Base-by-base conservation (phyloP, 2,113 vertebrate species). In the Potamarius usumacintae region DNA sequence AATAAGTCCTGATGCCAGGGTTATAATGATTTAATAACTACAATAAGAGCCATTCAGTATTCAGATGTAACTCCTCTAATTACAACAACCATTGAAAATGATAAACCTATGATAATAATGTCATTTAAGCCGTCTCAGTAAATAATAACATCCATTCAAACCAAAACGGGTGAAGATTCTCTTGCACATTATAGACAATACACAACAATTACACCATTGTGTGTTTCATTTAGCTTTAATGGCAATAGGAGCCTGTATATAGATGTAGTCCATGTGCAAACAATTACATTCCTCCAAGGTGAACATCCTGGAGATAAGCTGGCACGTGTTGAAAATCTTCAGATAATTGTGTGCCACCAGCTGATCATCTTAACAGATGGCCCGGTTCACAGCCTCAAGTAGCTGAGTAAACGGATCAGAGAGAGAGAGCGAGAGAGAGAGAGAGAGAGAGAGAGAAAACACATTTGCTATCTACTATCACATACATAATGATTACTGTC, bases 291-390 rank as follows among this genome's bases (percentile, higher is more conserved):
- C 34, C 79, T 62, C 34, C 69, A 53, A 76, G 57, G 63, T 78
- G 57, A 85, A 77, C 42, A 30, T 52, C 25, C 85, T 12, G 17
- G 22, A 65, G 48, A 52, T 30, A 77, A 79, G 25, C 85, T 79
- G 50, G 42, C 74, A 85, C 30, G 25, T 57, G 83, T 30, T 62
- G 17, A 76, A 71, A 62, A 60, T 72, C 53, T 82, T 72, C n/a
- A 58, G 53, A 62, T 60, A 69, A 74, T 57, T 58, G 15, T 15
- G 25, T 22, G 42, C 65, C 52, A 81, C 77, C 11, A 10, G 53
- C 48, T 58, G 53, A 82, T 62, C 22, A n/a, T 50, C 50, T 22
- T 53, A 63, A 89, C 84, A 83, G 81, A 89, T 71, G 62, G 79
- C 76, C 20, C n/a, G 53, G 34, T 60, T 85, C 55, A n/a, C 52